Evolutionary conservation across 2,797 vertebrate genomes (phyloP), one percentile per base, ranked within the genome.

Genomic region (Geotrypetes seraphini): DNA sequence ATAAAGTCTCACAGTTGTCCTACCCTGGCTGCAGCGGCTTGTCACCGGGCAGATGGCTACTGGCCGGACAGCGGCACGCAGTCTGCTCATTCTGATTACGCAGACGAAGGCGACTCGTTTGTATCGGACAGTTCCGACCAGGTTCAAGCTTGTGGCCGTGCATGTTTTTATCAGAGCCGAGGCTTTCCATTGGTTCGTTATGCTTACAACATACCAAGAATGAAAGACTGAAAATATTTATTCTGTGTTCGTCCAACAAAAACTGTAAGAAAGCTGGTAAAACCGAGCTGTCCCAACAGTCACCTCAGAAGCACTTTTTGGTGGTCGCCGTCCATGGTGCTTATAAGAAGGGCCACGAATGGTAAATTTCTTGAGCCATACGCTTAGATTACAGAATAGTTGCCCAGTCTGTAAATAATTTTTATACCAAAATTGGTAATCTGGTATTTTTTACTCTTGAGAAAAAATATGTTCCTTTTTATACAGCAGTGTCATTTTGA

Each of bases 91-190:
- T 97, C 92, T 0, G 95, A 97, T 64, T 97, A 88, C 0, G 90
- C 88, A 0, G 94, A 97, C 2, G 94, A 97, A 68, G 94, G 89
- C 1, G 95, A 96, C 57, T 99, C 93, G 4, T 94, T 97, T 7
- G 89, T 99, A 40, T 99, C 92, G 0, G 95, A 97, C 82, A 96
- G 91, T 60, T 99, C 95, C 0, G 92, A 97, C 63, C 92, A 97
- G 73, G 86, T 96, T 18, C 94, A 97, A 78, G 92, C 90, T 28
- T 97, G 95, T 0, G 89, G 94, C 30, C 82, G 91, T 3, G 92
- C 93, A 0, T 97, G 91, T 49, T 99, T 97, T 81, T 96, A 93
- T 63, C 94, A 97, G 74, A 92, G 86, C 67, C 73, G 89, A 22
- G 92, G 89, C 3, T 90, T 97, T 34, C 94, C 93, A 18, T 71